Evolutionary conservation across 2,888 invertebrate species (phyloP).

Genomic region (Cheilosia variabilis): DNA sequence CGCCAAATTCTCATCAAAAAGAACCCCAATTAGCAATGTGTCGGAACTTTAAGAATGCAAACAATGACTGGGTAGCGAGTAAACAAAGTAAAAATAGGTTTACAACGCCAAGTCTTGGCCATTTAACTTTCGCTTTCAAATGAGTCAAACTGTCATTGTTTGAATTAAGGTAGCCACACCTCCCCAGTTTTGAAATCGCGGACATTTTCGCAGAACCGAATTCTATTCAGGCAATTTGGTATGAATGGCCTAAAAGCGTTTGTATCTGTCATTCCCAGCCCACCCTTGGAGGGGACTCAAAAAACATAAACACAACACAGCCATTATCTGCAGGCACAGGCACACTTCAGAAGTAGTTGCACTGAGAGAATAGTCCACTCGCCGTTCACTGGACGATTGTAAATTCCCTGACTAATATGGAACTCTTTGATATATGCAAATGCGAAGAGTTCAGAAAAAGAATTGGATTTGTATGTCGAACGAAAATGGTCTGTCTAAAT

Average conservation of each 20-base stretch:
- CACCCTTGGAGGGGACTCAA: not conserved
- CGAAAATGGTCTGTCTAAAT: not conserved
- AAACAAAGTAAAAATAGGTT: slow-evolving; percentile 66
- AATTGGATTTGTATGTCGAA: not conserved
- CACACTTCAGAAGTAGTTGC: slow-evolving; percentile 5
- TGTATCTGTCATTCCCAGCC: not conserved
- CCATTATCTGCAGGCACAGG: slow-evolving; percentile 46
- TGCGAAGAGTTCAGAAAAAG: not conserved
- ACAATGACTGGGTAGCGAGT: slow-evolving; percentile 40
- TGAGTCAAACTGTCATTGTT: slow-evolving; percentile 64
- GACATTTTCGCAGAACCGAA: slow-evolving; percentile 24
- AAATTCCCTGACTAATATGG: not conserved
- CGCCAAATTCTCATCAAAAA: slow-evolving; percentile 23
- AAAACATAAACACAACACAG: slow-evolving; percentile 8
- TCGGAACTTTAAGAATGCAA: slow-evolving; percentile 61
- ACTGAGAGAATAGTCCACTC: too few species aligned
- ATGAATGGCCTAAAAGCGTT: slow-evolving; percentile 35
- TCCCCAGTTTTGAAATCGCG: not conserved
- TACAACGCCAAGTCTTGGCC: slow-evolving; percentile 19
- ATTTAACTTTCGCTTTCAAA: slow-evolving; percentile 56
- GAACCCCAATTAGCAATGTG: slow-evolving; percentile 30
- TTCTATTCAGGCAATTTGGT: slow-evolving; percentile 47
- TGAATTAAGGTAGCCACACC: slow-evolving; percentile 20
- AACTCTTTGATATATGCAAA: not conserved
- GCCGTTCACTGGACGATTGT: not conserved